Evolutionary conservation across 2,113 vertebrate species (phyloP).

Genomic region (Pungitius pungitius): DNA sequence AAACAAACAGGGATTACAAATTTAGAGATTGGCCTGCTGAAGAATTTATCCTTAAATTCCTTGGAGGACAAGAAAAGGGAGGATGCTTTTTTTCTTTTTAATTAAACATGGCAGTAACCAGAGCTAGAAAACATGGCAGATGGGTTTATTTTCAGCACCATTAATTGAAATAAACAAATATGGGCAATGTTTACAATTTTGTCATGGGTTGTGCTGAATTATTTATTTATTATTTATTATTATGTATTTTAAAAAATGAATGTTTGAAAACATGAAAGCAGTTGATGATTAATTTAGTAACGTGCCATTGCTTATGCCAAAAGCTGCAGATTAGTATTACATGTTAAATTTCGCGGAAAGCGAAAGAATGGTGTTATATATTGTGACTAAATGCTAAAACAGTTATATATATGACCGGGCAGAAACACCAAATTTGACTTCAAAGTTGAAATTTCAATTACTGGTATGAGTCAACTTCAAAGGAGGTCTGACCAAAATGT

Average conservation of each 20-base stretch:
- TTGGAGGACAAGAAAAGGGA: slow-evolving; percentile 24
- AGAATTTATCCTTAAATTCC: slow-evolving; percentile 25
- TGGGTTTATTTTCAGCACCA: slow-evolving; percentile 6
- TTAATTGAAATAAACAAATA: slow-evolving; percentile 50
- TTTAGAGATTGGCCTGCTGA: slow-evolving; percentile 14
- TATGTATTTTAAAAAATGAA: neutral
- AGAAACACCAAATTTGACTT: slow-evolving; percentile 9
- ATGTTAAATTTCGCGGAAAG: neutral
- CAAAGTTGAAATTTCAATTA: slow-evolving; percentile 21
- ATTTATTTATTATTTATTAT: neutral
- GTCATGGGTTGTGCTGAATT: slow-evolving; percentile 10
- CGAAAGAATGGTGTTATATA: neutral
- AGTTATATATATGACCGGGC: neutral
- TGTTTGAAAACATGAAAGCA: slow-evolving; percentile 8
- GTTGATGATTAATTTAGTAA: neutral
- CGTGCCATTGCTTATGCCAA: neutral
- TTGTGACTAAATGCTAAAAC: neutral
- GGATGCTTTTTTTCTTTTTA: neutral
- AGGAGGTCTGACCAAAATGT: slow-evolving; percentile 14
- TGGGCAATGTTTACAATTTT: slow-evolving; percentile 24
- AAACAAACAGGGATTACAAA: slow-evolving; percentile 29
- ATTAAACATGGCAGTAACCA: slow-evolving; percentile 20
- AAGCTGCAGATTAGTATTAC: neutral
- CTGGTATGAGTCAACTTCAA: slow-evolving; percentile 20
- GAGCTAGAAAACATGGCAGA: slow-evolving; percentile 22